These are phyloP conservation scores for Ophion ventricosus DNA, from an alignment of 2,888 invertebrate species.

Conservation along the genomic window DNA sequence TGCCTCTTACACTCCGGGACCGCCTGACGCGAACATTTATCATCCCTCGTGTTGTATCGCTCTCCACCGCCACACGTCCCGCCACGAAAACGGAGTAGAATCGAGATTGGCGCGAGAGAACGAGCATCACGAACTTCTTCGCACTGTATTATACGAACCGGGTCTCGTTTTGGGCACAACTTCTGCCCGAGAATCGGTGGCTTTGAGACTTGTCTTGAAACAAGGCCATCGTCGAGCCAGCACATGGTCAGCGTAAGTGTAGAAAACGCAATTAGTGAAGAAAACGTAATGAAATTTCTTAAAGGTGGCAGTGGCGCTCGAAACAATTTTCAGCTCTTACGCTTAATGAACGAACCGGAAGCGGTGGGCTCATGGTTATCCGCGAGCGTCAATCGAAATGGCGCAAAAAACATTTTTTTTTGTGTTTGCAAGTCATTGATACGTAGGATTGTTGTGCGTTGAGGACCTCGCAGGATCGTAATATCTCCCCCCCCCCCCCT, in stretches of 20 bases:
- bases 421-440: not conserved
- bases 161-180: conserved; percentile 17
- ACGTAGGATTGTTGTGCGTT: conserved; percentile 18
- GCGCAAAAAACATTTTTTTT: not conserved
- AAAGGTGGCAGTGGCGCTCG: too few species aligned
- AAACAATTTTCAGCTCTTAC: too few species aligned
- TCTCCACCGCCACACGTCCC: conserved; percentile 79
- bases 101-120: conserved; percentile 75
- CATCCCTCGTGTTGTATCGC: conserved; percentile 76
- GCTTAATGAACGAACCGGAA: too few species aligned
- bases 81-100: conserved; percentile 68
- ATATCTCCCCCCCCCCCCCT: not conserved
- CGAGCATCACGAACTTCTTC: conserved; percentile 16
- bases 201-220: not conserved
- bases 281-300: too few species aligned
- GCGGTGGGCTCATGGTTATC: too few species aligned
- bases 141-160: not conserved
- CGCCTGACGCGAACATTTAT: conserved; percentile 79
- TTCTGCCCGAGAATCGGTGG: not conserved
- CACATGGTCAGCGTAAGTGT: too few species aligned
- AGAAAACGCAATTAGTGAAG: too few species aligned
- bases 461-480: conserved; percentile 30
- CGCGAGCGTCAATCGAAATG: too few species aligned
- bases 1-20: conserved; percentile 63
- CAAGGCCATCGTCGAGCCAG: not conserved